Evolutionary conservation across 2,888 invertebrate genomes (phyloP).

Genomic region (Morpho deidamia): DNA sequence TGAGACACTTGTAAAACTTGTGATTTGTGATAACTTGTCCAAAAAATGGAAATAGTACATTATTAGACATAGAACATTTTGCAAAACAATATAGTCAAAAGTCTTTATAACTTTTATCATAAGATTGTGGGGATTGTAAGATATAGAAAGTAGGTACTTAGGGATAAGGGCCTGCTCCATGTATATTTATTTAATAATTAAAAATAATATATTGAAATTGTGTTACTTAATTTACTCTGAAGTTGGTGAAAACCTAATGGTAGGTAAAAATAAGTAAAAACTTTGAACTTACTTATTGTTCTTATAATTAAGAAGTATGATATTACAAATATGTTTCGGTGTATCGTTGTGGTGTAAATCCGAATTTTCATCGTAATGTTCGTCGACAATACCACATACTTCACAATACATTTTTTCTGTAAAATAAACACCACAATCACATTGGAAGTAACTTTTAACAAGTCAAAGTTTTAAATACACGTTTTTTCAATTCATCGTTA

Average conservation of each 20-base stretch:
- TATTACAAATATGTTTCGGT: slow-evolving; percentile 46
- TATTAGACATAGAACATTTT: no score
- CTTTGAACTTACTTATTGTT: slow-evolving; percentile 41
- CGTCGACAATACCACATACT: slow-evolving; percentile 45
- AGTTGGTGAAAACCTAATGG: no score
- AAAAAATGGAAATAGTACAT: no score
- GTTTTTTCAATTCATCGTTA: no score
- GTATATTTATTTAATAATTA: neutral
- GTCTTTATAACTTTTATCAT: no score
- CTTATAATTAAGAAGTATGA: slow-evolving; percentile 41
- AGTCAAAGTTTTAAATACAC: no score
- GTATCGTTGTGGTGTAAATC: slow-evolving; percentile 33
- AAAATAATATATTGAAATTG: neutral
- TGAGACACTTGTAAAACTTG: no score
- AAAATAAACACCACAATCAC: neutral
- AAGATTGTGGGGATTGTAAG: no score
- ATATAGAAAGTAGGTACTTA: no score
- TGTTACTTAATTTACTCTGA: neutral
- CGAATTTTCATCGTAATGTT: slow-evolving; percentile 41
- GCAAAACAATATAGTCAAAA: no score
- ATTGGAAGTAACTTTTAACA: neutral
- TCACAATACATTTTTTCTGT: slow-evolving; percentile 36
- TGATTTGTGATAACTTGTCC: no score
- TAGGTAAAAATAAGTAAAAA: neutral
- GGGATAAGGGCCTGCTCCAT: no score